Evolutionary conservation across 2,113 vertebrate species (phyloP).

Genomic region (Dipodomys spectabilis): DNA sequence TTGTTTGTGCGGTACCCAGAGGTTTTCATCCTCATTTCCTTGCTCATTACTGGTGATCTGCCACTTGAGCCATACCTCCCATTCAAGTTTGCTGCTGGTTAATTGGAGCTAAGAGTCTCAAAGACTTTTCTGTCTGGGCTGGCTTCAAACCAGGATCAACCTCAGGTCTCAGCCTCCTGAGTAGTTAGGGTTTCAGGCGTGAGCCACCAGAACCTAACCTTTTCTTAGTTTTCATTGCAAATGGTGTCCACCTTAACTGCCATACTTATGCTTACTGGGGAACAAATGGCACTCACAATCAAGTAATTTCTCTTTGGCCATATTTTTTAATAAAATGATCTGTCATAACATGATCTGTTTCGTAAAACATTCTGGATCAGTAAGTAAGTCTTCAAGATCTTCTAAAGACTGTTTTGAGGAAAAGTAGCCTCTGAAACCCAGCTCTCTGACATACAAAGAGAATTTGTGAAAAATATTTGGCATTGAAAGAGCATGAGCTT

Average conservation of each 20-base stretch:
- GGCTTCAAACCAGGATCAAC: no score
- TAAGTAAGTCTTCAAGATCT: neutral
- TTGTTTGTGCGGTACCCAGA: no score
- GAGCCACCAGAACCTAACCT: no score
- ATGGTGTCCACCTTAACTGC: neutral
- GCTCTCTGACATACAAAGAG: neutral
- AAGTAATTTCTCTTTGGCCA: neutral
- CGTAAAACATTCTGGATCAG: neutral
- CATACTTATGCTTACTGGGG: neutral
- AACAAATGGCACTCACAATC: neutral
- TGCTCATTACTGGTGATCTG: no score
- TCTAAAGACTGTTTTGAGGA: neutral
- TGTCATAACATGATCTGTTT: neutral
- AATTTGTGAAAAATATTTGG: neutral
- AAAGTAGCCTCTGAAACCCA: neutral
- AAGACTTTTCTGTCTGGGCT: no score
- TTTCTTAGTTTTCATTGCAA: neutral
- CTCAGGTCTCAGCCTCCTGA: no score
- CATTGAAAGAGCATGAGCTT: neutral
- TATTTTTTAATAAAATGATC: neutral
- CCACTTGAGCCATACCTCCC: no score
- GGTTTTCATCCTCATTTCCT: no score
- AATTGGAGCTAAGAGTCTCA: no score
- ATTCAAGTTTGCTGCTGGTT: no score
- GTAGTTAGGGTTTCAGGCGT: no score